Evolutionary conservation across 2,113 vertebrate genomes (phyloP).

Genomic region (Phrynosoma platyrhinos): DNA sequence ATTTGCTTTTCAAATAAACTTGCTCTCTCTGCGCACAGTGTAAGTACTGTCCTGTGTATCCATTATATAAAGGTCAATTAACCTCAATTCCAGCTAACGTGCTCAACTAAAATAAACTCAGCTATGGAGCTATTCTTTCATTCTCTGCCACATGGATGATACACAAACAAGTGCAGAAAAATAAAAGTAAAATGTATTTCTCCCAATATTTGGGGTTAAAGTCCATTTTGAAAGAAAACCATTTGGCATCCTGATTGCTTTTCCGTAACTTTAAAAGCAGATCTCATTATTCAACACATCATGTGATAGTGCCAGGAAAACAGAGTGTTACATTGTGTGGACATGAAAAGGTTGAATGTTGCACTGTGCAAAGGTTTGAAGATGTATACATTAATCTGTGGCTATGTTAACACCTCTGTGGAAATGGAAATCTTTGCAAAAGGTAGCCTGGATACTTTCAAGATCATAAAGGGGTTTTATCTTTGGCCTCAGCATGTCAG

Average conservation of each 20-base stretch:
- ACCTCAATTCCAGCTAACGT: slow-evolving; percentile 63
- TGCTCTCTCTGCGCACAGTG: slow-evolving; percentile 58
- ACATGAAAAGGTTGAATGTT: slow-evolving; percentile 3
- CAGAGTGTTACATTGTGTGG: background rate
- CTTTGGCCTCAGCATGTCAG: slow-evolving; percentile 79
- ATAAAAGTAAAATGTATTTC: slow-evolving; percentile 41
- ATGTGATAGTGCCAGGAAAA: background rate
- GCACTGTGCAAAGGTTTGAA: slow-evolving; percentile 42
- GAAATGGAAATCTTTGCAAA: slow-evolving; percentile 67
- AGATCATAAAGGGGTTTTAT: slow-evolving; percentile 52
- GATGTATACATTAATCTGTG: slow-evolving; percentile 47
- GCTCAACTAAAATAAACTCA: slow-evolving; percentile 71
- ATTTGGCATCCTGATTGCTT: slow-evolving; percentile 25
- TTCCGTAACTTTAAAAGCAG: background rate
- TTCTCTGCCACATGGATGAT: slow-evolving; percentile 16
- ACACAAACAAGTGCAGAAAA: slow-evolving; percentile 32
- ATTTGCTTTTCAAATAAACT: slow-evolving; percentile 75
- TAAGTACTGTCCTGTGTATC: slow-evolving; percentile 68
- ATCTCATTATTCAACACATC: background rate
- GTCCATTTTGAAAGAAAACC: slow-evolving; percentile 34
- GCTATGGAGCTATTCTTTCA: slow-evolving; percentile 44
- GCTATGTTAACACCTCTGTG: slow-evolving; percentile 59
- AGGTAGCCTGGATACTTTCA: slow-evolving; percentile 64
- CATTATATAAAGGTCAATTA: slow-evolving; percentile 72
- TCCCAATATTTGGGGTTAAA: slow-evolving; percentile 19